phyloP scores from a whole-genome alignment of 1,140 invertebrate species.

The Phenacoccus solenopsis region DNA sequence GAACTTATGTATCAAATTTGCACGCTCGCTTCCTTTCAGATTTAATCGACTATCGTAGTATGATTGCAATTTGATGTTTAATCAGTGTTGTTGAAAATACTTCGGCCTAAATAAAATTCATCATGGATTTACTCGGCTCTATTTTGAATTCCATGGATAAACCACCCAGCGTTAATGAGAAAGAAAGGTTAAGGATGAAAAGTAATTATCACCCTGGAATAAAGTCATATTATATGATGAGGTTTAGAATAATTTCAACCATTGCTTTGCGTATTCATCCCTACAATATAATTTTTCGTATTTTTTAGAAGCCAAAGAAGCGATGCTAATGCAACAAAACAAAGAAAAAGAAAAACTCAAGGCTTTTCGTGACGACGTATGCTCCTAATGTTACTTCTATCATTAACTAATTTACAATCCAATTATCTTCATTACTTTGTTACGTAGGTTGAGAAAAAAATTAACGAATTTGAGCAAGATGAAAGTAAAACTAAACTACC shows the following conservation, averaged over 20 bases:
- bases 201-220: no score
- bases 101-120: constrained; percentile 14
- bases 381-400: constrained; percentile 17
- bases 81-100: no score
- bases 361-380: constrained; percentile 41
- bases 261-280: no score
- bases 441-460: constrained; percentile 41
- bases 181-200: constrained; percentile 49
- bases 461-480: constrained; percentile 47
- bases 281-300: constrained; percentile 5
- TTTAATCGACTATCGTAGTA: no score
- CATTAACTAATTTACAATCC: constrained; percentile 20
- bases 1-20: no score
- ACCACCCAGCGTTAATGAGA: constrained; percentile 50
- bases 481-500: constrained; percentile 36
- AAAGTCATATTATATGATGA: no score
- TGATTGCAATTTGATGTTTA: no score
- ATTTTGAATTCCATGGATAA: constrained; percentile 63
- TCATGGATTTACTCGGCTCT: constrained; percentile 57
- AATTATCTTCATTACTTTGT: constrained; percentile 23
- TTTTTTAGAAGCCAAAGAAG: constrained; percentile 41
- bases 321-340: constrained; percentile 34
- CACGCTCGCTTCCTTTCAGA: no score
- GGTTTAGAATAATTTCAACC: no score
- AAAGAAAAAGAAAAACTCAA: constrained; percentile 38